Conservation (phyloP, 1,140 invertebrate species). For the Araneus ventricosus region DNA sequence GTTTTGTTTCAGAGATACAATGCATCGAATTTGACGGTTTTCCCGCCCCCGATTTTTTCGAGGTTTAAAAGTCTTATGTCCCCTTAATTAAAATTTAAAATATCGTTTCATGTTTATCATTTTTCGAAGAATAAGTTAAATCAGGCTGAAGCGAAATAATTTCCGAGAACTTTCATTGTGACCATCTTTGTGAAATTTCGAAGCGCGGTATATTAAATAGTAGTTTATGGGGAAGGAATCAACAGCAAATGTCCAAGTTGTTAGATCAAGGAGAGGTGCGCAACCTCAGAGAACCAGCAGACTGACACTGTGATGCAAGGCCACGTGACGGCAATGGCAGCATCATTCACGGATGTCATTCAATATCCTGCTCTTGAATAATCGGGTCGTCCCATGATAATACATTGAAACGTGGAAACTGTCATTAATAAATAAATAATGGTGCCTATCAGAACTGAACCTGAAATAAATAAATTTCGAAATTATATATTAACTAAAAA, state of each 20-base stretch:
- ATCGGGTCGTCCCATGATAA: too few species aligned
- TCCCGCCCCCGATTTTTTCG: too few species aligned
- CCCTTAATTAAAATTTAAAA: too few species aligned
- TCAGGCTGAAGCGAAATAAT: constrained; percentile 94
- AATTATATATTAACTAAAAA: background rate
- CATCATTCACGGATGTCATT: too few species aligned
- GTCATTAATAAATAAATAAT: constrained; percentile 96
- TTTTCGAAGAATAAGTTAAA: too few species aligned
- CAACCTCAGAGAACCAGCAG: constrained; percentile 87
- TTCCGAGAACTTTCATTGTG: constrained; percentile 94
- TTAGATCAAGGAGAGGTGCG: constrained; percentile 91
- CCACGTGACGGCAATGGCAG: constrained; percentile 92
- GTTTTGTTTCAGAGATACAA: too few species aligned
- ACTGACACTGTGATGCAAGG: constrained; percentile 90
- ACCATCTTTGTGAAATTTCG: too few species aligned
- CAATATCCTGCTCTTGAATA: too few species aligned
- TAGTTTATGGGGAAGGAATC: constrained; percentile 94
- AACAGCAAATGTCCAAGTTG: constrained; percentile 93
- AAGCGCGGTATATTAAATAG: constrained; percentile 94
- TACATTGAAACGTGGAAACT: too few species aligned
- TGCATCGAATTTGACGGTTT: too few species aligned
- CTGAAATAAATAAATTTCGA: constrained; percentile 78
- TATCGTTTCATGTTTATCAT: too few species aligned
- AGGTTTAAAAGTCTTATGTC: too few species aligned
- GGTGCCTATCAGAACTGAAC: constrained; percentile 92